A percentile compares a stretch with the other conserved stretches of the same genome.
Conservation (phyloP, 2,113 vertebrate genomes). For the Pterocles burchelli region DNA sequence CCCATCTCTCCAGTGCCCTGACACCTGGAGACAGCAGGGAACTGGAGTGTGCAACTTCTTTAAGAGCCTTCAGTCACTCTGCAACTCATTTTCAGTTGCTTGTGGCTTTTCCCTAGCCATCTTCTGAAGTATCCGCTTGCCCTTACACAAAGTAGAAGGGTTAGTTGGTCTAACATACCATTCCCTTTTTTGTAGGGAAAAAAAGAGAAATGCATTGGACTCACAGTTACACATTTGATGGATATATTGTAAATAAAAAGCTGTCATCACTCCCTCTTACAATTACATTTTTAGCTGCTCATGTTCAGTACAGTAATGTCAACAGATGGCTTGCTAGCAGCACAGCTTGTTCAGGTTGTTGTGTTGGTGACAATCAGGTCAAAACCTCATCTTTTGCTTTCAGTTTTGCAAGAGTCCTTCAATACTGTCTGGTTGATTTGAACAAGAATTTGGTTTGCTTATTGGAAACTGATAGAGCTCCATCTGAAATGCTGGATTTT, state of each 20-base stretch:
- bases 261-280: neutral
- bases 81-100: neutral
- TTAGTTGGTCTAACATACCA: neutral
- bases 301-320: neutral
- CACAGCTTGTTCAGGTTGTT: neutral
- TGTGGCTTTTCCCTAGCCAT: neutral
- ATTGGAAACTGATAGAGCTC: neutral
- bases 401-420: neutral
- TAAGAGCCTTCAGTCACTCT: neutral
- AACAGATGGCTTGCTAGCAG: neutral
- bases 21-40: neutral
- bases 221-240: neutral
- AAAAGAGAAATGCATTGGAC: neutral
- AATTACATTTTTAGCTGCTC: slow-evolving; percentile 26
- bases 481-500: neutral
- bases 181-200: neutral
- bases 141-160: neutral
- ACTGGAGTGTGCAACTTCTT: neutral
- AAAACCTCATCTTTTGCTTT: neutral
- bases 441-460: neutral
- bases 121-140: neutral
- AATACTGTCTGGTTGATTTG: neutral
- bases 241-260: neutral
- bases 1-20: neutral
- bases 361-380: neutral